Percentiles rank a stretch among this genome's conserved stretches.
Evolutionary conservation across 2,113 vertebrate genomes (phyloP).

Genomic region (Anhinga rufa): DNA sequence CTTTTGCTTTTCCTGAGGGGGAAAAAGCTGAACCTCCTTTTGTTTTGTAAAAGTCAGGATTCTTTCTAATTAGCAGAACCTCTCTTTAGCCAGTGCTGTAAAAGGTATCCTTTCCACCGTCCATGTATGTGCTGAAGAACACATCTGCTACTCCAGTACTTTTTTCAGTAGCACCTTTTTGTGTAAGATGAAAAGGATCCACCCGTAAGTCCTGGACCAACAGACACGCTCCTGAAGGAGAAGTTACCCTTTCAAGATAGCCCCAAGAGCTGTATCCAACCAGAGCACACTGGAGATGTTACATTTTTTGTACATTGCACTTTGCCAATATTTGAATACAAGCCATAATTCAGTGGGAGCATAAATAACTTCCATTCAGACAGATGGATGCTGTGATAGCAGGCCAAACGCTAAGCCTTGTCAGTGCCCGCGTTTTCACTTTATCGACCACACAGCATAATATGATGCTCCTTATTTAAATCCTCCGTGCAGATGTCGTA

Average conservation of each 20-base stretch:
- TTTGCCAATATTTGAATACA: constrained; percentile 14
- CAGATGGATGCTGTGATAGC: constrained; percentile 12
- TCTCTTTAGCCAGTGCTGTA: not conserved
- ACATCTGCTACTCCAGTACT: not conserved
- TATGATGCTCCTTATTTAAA: constrained; percentile 67
- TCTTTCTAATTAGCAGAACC: not conserved
- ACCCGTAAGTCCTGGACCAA: not conserved
- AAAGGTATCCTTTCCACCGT: not conserved
- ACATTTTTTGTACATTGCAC: not conserved
- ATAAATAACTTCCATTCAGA: constrained; percentile 20
- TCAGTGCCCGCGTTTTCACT: constrained; percentile 58
- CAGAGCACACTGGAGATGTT: not conserved
- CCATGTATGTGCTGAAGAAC: not conserved
- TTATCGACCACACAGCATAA: constrained; percentile 56
- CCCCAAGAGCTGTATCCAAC: not conserved
- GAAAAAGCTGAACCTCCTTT: not conserved
- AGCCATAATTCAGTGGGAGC: constrained; percentile 14
- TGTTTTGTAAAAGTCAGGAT: not conserved
- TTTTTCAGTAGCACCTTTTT: not conserved
- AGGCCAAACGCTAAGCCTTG: constrained; percentile 40
- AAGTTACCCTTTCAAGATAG: not conserved
- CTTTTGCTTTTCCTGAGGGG: not conserved
- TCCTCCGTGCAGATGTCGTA: constrained; percentile 55
- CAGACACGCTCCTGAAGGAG: not conserved
- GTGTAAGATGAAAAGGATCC: not conserved